Conservation (phyloP, 2,113 vertebrate genomes). For the Macaca mulatta region DNA sequence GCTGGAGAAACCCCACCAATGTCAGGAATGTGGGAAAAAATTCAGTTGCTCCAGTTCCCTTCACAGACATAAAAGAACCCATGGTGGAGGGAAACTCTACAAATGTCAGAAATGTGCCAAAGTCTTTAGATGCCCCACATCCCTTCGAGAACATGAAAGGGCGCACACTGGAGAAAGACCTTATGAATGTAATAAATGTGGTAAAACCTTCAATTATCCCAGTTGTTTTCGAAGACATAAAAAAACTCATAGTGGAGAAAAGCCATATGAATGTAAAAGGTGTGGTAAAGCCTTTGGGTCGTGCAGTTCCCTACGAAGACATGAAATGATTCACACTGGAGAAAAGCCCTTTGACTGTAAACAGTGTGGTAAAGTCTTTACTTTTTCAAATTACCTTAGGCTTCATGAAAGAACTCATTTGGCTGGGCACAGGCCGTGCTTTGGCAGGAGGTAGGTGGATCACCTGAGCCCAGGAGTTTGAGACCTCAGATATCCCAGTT, state of each 20-base stretch:
- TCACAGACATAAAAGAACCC: not conserved
- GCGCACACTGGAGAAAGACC: not conserved
- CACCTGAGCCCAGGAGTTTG: no score
- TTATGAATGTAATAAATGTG: not conserved
- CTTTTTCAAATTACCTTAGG: no score
- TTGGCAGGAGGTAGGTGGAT: no score
- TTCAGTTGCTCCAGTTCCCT: not conserved
- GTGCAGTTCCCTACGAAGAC: not conserved
- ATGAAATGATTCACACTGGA: not conserved
- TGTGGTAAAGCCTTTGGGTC: not conserved
- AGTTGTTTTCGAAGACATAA: not conserved
- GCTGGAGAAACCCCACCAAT: not conserved
- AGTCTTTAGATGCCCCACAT: not conserved
- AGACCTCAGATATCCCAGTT: no score
- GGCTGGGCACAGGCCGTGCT: no score
- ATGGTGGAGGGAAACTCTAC: not conserved
- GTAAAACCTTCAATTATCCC: not conserved
- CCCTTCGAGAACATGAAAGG: not conserved
- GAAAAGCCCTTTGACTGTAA: not conserved
- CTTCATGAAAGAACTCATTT: no score
- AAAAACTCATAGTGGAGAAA: not conserved
- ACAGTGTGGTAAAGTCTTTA: not conserved
- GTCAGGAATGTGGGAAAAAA: not conserved
- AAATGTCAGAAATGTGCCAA: not conserved
- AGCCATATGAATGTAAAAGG: not conserved